Conservation (phyloP, 2,888 invertebrate species). For the Drosophila robusta region DNA sequence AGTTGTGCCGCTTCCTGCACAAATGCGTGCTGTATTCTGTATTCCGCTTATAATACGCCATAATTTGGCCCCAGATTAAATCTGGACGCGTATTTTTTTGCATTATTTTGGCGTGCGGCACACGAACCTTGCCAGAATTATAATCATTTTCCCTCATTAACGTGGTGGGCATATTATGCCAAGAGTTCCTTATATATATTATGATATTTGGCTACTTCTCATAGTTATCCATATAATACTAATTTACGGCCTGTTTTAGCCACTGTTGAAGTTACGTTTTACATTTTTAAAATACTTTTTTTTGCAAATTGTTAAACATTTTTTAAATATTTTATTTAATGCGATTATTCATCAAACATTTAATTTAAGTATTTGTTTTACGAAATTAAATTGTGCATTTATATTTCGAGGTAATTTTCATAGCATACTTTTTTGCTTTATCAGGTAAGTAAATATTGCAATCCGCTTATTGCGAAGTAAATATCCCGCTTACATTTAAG, state of each 20-base stretch:
- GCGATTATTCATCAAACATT: no score
- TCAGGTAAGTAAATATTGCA: neutral
- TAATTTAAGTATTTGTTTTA: neutral
- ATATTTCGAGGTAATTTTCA: neutral
- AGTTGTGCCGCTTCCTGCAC: neutral
- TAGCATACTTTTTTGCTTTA: conserved; percentile 18
- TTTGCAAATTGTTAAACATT: no score
- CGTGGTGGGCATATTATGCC: conserved; percentile 17
- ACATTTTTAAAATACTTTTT: no score
- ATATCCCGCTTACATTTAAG: neutral
- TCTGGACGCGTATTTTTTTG: conserved; percentile 42
- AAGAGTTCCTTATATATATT: neutral
- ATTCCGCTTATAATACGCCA: conserved; percentile 32
- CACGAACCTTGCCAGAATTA: conserved; percentile 18
- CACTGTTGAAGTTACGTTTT: no score
- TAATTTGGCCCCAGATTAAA: conserved; percentile 45
- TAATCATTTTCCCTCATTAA: conserved; percentile 30
- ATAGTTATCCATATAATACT: neutral
- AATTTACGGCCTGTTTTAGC: no score
- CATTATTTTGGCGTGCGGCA: conserved; percentile 31
- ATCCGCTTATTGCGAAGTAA: neutral
- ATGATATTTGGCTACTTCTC: neutral
- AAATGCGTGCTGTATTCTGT: conserved; percentile 20
- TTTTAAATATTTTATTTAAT: no score
- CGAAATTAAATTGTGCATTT: no score